phyloP scores from a whole-genome alignment of 2,888 invertebrate genomes.

The Pyrgus malvae region DNA sequence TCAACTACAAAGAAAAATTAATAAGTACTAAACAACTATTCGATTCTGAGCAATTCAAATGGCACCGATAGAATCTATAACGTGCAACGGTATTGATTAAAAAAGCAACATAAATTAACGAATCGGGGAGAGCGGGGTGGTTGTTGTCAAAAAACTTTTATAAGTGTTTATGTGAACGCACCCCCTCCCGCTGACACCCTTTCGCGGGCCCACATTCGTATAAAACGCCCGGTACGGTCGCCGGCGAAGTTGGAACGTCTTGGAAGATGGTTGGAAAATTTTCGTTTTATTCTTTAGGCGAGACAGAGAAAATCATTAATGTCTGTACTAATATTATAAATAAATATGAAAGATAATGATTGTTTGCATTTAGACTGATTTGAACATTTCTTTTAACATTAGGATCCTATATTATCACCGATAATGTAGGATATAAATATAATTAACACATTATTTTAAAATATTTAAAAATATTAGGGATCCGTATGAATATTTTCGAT shows the following conservation, averaged over 20 bases:
- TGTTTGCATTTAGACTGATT: too few species aligned
- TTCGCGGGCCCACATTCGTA: constrained; percentile 80
- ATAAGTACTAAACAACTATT: neutral
- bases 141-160: constrained; percentile 82
- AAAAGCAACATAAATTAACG: constrained; percentile 82
- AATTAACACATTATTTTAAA: too few species aligned
- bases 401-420: too few species aligned
- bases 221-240: constrained; percentile 63
- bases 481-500: too few species aligned
- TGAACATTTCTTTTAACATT: too few species aligned
- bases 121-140: constrained; percentile 65
- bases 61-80: constrained; percentile 60
- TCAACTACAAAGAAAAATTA: too few species aligned
- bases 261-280: neutral
- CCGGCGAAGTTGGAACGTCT: constrained; percentile 3
- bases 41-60: constrained; percentile 6
- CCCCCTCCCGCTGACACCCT: constrained; percentile 68
- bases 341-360: too few species aligned
- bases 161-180: constrained; percentile 78
- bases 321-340: too few species aligned
- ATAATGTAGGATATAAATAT: too few species aligned
- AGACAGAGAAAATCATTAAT: too few species aligned
- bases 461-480: too few species aligned
- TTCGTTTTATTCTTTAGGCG: neutral
- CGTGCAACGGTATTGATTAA: constrained; percentile 75